Base-by-base conservation (phyloP, 2,797 vertebrate species). In the Xenops minutus region DNA sequence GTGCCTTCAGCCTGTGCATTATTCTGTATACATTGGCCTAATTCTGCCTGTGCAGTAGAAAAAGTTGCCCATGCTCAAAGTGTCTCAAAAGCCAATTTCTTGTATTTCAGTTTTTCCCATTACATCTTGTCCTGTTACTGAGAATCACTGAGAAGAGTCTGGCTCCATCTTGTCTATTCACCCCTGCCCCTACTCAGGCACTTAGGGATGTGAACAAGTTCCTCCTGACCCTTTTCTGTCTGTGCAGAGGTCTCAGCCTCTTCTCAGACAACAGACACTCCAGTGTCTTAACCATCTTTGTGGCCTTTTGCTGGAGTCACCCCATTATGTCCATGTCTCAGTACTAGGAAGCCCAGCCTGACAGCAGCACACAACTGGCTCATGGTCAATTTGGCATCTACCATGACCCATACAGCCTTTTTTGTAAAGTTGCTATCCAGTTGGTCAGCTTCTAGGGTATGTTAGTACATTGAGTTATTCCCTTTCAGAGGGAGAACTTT, bases 101-200 rank as follows among this genome's bases (percentile, higher is more conserved):
- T 41, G 2, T 44, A 36, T 30, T 83, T 78, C 19, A 61, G 0
- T 44, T 71, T 82, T 69, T 9, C 11, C 22, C 18, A 10, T 36
- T 85, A 23, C 26, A 8, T 74, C 20, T 36, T 46, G 19, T 48
- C 21, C 18, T 34, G 5, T 56, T 14, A 32, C 26, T 68, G 8
- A 5, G 8, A 7, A 29, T 17, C 39, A 32, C 52, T 55, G 39
- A 64, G 39, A 55, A 59, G 13, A 54, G 4, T 24, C 14, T 79
- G 46, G 3, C 14, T 84, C 14, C 5, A 10, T 49, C 32, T 39
- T 59, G 7, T 63, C 43, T 76, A 7, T 34, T 67, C 14, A 48
- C 5, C 3, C 4, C 17, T 78, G 10, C 22, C 6, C 6, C 9
- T 1, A 7, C 1, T 43, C 59, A 67, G 34, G 18, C 56, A 8